Base-by-base conservation (phyloP, 1,140 invertebrate species). In the Augochlora pura region DNA sequence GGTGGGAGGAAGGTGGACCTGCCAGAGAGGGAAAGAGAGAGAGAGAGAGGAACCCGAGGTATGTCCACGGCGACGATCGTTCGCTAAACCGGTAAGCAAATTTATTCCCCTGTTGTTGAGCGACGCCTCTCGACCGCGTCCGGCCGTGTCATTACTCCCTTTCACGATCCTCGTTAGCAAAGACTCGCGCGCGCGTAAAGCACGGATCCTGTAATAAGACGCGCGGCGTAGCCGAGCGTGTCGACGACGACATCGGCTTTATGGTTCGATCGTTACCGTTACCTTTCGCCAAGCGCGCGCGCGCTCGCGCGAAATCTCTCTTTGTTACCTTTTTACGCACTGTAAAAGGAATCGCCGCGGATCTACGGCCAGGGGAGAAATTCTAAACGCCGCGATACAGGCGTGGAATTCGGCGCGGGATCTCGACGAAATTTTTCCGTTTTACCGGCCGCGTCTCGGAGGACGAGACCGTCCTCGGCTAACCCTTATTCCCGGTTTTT, bases 61-160 rank as follows among this genome's bases (percentile, higher is more conserved):
- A 83, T 83, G 82, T 86, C 80, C 71, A n/a, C n/a, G 75, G 76
- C 77, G 83, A 83, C 84, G 84, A 83, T 84, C 66, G 72, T 85
- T 87, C 86, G 86, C 84, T 82, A 90, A 90, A 91, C 90, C 89
- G 86, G 90, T 88, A 90, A 90, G 90, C 87, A 91, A 92, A 92
- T 92, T 92, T 89, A 91, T 91, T 91, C 89, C 71, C 83, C 77
- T 82, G 81, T 80, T 82, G 80, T 85, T 82, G 86, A 87, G 80
- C 84, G 75, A 86, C 77, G 82, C 64, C 86, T 89, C 85, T 88
- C 83, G 86, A 91, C 88, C 88, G 88, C 89, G 88, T 91, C 90
- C 88, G 87, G 86, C 84, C 84, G 87, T 92, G 90, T 92, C 91
- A 92, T 92, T 92, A 91, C 90, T 89, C 89, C 88, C 87, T 89